These are phyloP conservation scores for Platygyra sinensis DNA, from an alignment of 64 coral and sea anemone species.

Conservation along the genomic window DNA sequence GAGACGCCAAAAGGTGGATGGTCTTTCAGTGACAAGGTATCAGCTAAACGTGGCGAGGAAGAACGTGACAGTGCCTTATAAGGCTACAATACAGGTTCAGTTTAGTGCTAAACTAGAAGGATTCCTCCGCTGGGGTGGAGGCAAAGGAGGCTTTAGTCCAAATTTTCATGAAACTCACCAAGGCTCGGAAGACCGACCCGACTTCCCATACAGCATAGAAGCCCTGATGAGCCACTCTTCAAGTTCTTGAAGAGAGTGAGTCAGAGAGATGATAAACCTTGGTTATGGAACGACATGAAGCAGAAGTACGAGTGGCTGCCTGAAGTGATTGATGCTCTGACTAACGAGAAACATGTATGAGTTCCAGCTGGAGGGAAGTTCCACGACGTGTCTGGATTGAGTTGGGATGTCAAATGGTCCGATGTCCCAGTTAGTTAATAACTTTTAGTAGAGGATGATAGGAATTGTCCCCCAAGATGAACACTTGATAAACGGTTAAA, in stretches of 20 bases:
- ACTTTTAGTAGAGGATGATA: not conserved
- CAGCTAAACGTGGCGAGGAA: conserved; percentile 15
- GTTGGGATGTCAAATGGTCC: no score
- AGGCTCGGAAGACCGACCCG: conserved; percentile 14
- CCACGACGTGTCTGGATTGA: no score
- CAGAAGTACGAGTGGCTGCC: no score
- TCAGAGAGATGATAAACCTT: no score
- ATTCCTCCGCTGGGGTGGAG: conserved; percentile 69
- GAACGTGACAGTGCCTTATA: conserved; percentile 46
- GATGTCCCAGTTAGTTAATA: not conserved
- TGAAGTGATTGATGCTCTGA: no score
- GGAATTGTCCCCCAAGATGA: no score
- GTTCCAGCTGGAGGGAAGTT: no score
- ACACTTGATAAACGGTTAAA: no score
- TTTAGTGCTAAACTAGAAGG: conserved; percentile 68
- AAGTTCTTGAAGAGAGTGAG: no score
- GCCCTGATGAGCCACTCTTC: not conserved
- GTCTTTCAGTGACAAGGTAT: not conserved
- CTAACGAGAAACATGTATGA: no score
- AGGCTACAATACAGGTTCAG: not conserved
- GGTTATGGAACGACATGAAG: no score
- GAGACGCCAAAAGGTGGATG: not conserved
- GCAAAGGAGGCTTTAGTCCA: conserved; percentile 28
- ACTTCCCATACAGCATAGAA: conserved; percentile 20
- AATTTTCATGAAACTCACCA: conserved; percentile 40